A percentile compares a stretch with the other conserved stretches of the same genome.
These are phyloP conservation scores for Corythaeola cristata DNA, from an alignment of 2,113 vertebrate species.

Conservation along the genomic window DNA sequence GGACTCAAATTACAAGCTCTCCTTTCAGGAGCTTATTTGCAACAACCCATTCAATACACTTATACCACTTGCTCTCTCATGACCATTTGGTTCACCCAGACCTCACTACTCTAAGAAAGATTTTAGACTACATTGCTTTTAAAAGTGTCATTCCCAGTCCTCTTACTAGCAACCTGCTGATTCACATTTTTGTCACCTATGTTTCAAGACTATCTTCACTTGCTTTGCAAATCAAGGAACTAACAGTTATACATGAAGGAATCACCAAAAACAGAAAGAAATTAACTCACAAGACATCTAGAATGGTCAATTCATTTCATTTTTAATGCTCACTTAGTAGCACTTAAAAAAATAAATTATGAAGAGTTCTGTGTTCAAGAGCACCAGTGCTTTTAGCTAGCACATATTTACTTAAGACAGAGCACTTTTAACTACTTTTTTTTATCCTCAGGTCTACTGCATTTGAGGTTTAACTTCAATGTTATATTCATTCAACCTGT, in stretches of 20 bases:
- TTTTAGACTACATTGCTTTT: neutral
- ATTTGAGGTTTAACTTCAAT: neutral
- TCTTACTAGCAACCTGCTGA: neutral
- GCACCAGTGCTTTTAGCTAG: neutral
- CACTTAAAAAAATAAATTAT: neutral
- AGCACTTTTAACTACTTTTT: neutral
- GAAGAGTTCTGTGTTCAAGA: neutral
- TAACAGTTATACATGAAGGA: neutral
- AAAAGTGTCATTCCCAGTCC: neutral
- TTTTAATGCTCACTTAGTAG: neutral
- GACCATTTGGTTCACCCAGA: neutral
- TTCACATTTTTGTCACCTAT: neutral
- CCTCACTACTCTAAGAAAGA: neutral
- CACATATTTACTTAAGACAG: neutral
- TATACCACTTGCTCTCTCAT: neutral
- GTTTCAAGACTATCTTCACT: neutral
- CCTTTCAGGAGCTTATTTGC: neutral
- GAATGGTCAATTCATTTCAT: neutral
- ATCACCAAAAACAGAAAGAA: neutral
- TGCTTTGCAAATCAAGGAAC: neutral
- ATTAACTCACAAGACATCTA: neutral
- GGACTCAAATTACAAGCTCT: neutral
- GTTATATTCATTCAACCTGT: neutral
- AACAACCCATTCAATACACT: neutral
- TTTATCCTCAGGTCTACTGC: neutral